A percentile compares a stretch with the other conserved stretches of the same genome.
phyloP scores from a whole-genome alignment of 1,140 invertebrate species.

The Yoshiicerus persimilis region DNA sequence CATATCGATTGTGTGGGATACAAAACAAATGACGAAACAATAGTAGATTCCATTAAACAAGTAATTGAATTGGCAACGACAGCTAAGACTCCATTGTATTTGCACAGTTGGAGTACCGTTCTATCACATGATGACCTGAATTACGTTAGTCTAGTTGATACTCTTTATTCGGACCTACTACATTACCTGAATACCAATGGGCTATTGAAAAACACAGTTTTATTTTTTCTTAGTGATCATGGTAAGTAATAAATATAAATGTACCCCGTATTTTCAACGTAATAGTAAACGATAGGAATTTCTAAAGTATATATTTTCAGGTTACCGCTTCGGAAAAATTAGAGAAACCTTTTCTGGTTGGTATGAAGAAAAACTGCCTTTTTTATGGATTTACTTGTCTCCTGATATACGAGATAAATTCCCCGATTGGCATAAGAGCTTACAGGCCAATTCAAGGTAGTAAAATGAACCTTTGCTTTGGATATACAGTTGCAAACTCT shows the following conservation, averaged over 20 bases:
- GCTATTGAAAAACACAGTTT: not conserved
- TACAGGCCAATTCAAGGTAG: not conserved
- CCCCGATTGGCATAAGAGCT: slow-evolving; percentile 46
- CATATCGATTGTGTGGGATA: slow-evolving; percentile 2
- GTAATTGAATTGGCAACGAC: not conserved
- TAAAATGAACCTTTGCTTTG: not conserved
- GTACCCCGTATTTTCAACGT: not conserved
- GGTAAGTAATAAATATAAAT: not conserved
- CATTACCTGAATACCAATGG: not conserved
- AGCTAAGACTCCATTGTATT: not conserved
- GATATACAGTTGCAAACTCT: too few species aligned
- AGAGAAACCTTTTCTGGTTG: slow-evolving; percentile 58
- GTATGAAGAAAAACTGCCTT: slow-evolving; percentile 62
- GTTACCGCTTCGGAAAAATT: slow-evolving; percentile 49
- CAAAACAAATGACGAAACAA: slow-evolving; percentile 9
- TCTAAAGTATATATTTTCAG: not conserved
- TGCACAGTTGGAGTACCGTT: not conserved
- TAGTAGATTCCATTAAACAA: not conserved
- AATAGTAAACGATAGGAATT: too few species aligned
- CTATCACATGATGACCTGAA: slow-evolving; percentile 1
- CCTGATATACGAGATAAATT: slow-evolving; percentile 54
- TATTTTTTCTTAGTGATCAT: not conserved
- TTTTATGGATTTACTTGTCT: slow-evolving; percentile 58
- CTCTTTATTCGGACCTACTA: not conserved
- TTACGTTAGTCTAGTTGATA: not conserved